A percentile compares a stretch with the other conserved stretches of the same genome.
Conservation (phyloP, 2,888 invertebrate species). For the Amiota communis region DNA sequence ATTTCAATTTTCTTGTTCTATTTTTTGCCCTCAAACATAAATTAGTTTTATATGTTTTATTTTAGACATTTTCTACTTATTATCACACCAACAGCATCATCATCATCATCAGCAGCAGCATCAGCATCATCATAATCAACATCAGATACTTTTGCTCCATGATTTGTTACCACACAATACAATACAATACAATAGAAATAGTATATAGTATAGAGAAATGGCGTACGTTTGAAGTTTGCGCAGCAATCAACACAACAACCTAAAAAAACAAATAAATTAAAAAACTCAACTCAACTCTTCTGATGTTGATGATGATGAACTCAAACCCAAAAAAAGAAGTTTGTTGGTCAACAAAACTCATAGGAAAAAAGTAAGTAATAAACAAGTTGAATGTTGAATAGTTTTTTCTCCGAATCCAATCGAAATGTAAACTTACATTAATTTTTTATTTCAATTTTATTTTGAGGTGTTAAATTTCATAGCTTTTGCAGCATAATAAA, state of each 20-base stretch:
- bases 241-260: slow-evolving; percentile 23
- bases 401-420: slow-evolving; percentile 15
- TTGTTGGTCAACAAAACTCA: not conserved
- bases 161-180: not conserved
- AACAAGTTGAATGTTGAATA: not conserved
- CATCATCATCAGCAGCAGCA: slow-evolving; percentile 28
- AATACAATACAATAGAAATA: too few species aligned
- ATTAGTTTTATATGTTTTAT: slow-evolving; percentile 55
- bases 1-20: slow-evolving; percentile 55
- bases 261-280: not conserved
- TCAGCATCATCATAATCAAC: slow-evolving; percentile 29
- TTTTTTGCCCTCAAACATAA: slow-evolving; percentile 47
- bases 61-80: slow-evolving; percentile 37
- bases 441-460: slow-evolving; percentile 2
- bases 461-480: slow-evolving; percentile 26
- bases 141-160: slow-evolving; percentile 2
- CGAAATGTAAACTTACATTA: not conserved
- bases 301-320: not conserved
- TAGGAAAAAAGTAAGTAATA: slow-evolving; percentile 6
- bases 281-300: not conserved
- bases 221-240: slow-evolving; percentile 26
- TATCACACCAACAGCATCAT: slow-evolving; percentile 31
- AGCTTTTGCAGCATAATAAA: slow-evolving; percentile 4
- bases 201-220: not conserved
- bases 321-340: not conserved